Conservation (phyloP, 2,113 vertebrate genomes). For the Phaethon lepturus region DNA sequence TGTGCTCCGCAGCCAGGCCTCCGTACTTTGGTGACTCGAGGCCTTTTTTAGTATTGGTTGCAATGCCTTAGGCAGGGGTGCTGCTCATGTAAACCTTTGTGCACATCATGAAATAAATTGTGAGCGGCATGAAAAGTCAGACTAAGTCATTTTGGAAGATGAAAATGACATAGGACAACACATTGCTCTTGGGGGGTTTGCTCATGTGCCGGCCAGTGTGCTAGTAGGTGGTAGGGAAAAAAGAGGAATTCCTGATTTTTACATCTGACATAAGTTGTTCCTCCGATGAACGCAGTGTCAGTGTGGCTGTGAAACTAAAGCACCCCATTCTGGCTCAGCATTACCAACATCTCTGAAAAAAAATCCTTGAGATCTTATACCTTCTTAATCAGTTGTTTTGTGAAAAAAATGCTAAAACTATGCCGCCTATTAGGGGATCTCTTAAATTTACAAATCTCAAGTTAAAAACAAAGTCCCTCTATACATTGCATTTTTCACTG, state of each 20-base stretch:
- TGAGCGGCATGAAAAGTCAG: conserved; percentile 41
- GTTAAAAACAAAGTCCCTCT: background rate
- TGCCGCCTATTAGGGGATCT: background rate
- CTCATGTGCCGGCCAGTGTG: background rate
- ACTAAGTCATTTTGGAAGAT: conserved; percentile 28
- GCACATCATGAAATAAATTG: background rate
- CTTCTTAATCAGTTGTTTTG: background rate
- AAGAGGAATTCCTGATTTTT: background rate
- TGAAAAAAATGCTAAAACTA: background rate
- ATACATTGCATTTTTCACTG: background rate
- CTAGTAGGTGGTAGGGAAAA: background rate
- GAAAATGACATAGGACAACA: background rate
- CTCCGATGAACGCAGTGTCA: background rate
- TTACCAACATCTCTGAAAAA: background rate
- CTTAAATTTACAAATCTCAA: background rate
- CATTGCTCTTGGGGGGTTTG: conserved; percentile 6
- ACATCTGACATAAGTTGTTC: background rate
- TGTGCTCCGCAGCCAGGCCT: background rate
- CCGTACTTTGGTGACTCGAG: background rate
- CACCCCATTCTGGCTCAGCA: background rate
- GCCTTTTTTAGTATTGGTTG: background rate
- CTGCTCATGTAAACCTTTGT: background rate
- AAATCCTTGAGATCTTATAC: background rate
- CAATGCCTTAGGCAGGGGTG: background rate
- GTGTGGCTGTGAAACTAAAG: background rate